A percentile compares a stretch with the other conserved stretches of the same genome.
Conservation (phyloP, 2,113 vertebrate genomes). For the Nothobranchius kuhntae region DNA sequence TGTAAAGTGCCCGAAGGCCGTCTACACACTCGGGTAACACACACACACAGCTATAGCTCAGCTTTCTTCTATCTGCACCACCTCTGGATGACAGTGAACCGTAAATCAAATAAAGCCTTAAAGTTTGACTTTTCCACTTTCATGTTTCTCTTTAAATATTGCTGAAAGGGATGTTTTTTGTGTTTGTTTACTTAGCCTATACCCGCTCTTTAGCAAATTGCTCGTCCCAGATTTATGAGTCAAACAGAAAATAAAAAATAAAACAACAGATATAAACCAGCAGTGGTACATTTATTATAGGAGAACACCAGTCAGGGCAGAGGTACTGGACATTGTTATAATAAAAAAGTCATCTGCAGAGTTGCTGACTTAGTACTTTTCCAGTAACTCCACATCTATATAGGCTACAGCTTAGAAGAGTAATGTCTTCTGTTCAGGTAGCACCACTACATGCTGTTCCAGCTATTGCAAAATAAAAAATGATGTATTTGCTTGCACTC, state of each 20-base stretch:
- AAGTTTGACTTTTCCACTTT: constrained; percentile 10
- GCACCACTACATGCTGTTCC: constrained; percentile 32
- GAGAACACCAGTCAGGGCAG: constrained; percentile 39
- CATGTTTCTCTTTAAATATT: constrained; percentile 5
- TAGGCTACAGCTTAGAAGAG: constrained; percentile 57
- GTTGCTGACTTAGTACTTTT: constrained; percentile 45
- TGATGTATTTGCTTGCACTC: constrained; percentile 7
- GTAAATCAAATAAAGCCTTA: constrained; percentile 15
- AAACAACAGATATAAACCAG: constrained; percentile 7
- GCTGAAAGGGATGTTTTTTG: neutral
- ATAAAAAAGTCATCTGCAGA: constrained; percentile 44
- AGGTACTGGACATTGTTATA: constrained; percentile 34
- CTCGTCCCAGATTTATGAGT: neutral
- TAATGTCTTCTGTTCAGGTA: constrained; percentile 50
- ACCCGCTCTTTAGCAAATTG: neutral
- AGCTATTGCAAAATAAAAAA: constrained; percentile 31
- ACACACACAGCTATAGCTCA: neutral
- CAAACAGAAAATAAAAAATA: constrained; percentile 16
- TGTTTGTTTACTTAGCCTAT: neutral
- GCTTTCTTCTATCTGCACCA: constrained; percentile 25
- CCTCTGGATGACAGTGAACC: constrained; percentile 13
- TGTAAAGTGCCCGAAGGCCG: too few species aligned
- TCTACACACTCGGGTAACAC: too few species aligned
- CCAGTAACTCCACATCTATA: constrained; percentile 30
- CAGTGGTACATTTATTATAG: constrained; percentile 29